Percentiles rank a stretch among this genome's conserved stretches.
These are phyloP conservation scores for Drosophila nasuta DNA, from an alignment of 1,140 invertebrate genomes.

Conservation along the genomic window DNA sequence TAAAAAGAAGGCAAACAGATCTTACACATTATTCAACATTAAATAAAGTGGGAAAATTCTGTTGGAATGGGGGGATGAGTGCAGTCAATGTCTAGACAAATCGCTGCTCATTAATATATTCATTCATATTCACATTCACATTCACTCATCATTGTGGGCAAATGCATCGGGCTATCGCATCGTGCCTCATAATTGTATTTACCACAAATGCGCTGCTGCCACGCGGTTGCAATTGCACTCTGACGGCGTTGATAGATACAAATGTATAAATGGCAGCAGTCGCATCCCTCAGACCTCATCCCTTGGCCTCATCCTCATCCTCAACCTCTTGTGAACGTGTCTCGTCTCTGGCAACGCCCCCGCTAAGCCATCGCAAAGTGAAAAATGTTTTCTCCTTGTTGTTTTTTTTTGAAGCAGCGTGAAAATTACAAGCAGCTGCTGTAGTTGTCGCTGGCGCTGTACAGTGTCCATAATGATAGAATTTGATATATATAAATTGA, in stretches of 20 bases:
- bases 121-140: constrained; percentile 82
- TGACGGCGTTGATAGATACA: constrained; percentile 74
- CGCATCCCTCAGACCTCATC: background rate
- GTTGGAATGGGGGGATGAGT: background rate
- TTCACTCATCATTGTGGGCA: constrained; percentile 75
- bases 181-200: constrained; percentile 58
- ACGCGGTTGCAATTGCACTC: constrained; percentile 71
- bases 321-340: background rate
- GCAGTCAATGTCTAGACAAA: constrained; percentile 56
- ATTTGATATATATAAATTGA: background rate
- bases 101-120: constrained; percentile 82
- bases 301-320: constrained; percentile 6
- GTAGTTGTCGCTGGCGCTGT: constrained; percentile 21
- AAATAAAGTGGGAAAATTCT: constrained; percentile 28
- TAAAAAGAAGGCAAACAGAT: constrained; percentile 46
- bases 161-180: constrained; percentile 52
- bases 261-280: constrained; percentile 64
- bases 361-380: constrained; percentile 42
- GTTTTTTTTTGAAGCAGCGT: constrained; percentile 52
- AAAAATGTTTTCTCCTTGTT: constrained; percentile 65
- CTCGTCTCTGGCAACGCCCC: constrained; percentile 55
- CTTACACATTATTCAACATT: constrained; percentile 70
- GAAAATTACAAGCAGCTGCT: constrained; percentile 79
- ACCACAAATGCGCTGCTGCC: constrained; percentile 28
- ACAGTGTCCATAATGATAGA: constrained; percentile 9